Conservation (phyloP, 2,797 vertebrate species). For the Argentina silus region DNA sequence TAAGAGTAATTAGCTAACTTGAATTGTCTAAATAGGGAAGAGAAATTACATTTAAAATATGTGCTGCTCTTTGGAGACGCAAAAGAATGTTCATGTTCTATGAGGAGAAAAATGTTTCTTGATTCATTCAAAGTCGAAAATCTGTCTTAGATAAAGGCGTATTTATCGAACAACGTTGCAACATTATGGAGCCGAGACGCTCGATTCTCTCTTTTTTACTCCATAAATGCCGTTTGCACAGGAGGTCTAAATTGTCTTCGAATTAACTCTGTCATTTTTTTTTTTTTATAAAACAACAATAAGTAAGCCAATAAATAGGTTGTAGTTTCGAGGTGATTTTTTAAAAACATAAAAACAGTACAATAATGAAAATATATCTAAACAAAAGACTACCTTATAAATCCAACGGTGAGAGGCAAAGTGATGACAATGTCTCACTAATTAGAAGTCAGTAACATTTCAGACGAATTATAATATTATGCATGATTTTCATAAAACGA, state of each 20-base stretch:
- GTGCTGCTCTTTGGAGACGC: not conserved
- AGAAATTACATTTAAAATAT: too few relatives aligned
- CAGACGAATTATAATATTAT: not conserved
- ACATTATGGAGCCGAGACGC: not conserved
- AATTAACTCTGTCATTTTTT: not conserved
- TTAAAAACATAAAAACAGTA: not conserved
- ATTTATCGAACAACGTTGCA: not conserved
- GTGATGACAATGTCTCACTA: not conserved
- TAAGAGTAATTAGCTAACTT: too few relatives aligned
- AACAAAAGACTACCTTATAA: not conserved
- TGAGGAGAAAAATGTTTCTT: not conserved
- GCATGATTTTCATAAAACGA: not conserved
- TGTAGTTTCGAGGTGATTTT: not conserved
- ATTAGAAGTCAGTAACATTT: not conserved
- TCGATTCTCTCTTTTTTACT: not conserved
- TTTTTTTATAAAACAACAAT: not conserved
- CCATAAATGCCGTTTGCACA: not conserved
- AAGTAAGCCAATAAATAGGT: not conserved
- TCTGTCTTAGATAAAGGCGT: not conserved
- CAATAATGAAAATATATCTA: not conserved
- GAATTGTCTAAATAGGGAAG: too few relatives aligned
- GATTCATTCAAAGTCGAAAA: not conserved
- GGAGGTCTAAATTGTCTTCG: not conserved
- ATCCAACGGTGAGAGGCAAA: not conserved
- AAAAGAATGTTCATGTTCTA: not conserved